Evolutionary conservation across 2,113 vertebrate genomes (phyloP).

Genomic region (Fukomys damarensis): DNA sequence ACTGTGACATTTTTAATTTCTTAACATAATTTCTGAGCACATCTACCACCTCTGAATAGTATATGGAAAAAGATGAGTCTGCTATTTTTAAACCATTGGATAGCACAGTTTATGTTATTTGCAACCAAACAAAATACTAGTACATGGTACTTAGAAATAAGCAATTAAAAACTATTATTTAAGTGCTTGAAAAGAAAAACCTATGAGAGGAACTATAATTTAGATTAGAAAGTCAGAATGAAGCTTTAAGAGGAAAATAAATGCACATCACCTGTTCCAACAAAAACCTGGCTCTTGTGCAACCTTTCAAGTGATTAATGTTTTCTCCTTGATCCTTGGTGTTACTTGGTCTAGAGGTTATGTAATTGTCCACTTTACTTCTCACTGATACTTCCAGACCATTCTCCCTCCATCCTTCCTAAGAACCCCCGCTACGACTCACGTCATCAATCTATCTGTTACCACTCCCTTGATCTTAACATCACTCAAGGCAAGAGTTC

Average conservation of each 20-base stretch:
- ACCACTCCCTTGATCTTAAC: neutral
- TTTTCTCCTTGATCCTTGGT: neutral
- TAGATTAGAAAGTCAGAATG: neutral
- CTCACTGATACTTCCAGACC: neutral
- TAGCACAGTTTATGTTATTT: neutral
- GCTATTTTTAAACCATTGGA: neutral
- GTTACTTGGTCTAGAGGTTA: neutral
- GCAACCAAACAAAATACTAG: neutral
- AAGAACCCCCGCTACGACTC: neutral
- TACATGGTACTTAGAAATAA: neutral
- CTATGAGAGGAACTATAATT: neutral
- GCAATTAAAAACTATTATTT: neutral
- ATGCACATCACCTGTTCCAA: neutral
- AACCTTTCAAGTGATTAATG: neutral
- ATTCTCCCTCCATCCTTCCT: neutral
- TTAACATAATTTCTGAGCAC: neutral
- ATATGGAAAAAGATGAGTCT: neutral
- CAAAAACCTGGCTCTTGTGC: neutral
- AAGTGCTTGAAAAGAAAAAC: conserved; percentile 4
- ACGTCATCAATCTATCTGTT: neutral
- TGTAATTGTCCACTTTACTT: neutral
- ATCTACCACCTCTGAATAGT: neutral
- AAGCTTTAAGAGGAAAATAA: neutral
- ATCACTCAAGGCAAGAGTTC: neutral
- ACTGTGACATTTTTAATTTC: neutral